Conservation (phyloP, 2,888 invertebrate genomes). For the Acanthosepion esculentum region DNA sequence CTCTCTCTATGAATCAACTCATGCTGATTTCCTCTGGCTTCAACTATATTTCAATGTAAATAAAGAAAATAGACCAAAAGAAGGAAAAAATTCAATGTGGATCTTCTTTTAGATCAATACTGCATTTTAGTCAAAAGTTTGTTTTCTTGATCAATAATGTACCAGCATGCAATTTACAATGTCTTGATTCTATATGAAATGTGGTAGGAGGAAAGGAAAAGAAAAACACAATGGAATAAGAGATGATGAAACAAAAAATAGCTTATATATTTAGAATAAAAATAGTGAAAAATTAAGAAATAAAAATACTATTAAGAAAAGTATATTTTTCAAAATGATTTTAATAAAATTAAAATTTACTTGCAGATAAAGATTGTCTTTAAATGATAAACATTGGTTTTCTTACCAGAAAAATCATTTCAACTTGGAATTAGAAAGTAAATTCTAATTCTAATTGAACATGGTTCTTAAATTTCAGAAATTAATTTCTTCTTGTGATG, state of each 20-base stretch:
- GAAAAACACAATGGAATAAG: not conserved
- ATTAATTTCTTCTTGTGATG: no score
- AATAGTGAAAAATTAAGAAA: not conserved
- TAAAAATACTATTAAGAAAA: not conserved
- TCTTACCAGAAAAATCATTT: no score
- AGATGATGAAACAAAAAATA: not conserved
- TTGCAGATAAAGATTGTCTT: not conserved
- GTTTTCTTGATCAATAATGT: not conserved
- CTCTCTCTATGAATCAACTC: not conserved
- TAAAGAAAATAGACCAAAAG: not conserved
- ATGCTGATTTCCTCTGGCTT: constrained; percentile 33
- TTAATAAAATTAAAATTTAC: not conserved
- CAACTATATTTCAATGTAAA: constrained; percentile 33
- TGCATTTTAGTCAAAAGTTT: constrained; percentile 11
- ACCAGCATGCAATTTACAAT: not conserved
- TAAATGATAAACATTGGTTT: not conserved
- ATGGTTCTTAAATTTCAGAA: no score
- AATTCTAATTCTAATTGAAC: no score
- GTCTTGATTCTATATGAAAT: not conserved
- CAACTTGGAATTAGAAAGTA: no score
- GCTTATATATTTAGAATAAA: not conserved
- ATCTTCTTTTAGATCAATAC: not conserved
- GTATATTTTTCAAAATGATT: not conserved
- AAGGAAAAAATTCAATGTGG: not conserved
- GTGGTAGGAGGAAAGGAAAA: not conserved